Evolutionary conservation across 2,797 vertebrate species (phyloP), one percentile per base, ranked within the genome.

Genomic region (Kryptolebias ocellatus): DNA sequence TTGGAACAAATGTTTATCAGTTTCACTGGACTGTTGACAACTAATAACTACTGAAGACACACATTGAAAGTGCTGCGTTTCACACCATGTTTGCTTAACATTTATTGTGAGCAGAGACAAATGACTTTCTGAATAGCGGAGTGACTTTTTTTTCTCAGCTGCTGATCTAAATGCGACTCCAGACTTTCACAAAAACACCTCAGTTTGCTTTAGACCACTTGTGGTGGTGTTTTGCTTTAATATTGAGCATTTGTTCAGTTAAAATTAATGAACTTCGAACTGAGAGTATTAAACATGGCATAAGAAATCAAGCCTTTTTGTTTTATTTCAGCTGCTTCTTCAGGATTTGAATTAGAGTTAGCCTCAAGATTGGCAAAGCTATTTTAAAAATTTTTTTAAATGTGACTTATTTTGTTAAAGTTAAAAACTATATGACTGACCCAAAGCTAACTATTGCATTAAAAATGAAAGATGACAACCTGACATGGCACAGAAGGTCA

Each of bases 21-120:
- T 53, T 76, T 82, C 73, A 75, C 70, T 59, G 37, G 34, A 54
- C 44, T 17, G 11, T 63, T 64, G 34, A 70, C 18, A 29, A 72
- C 60, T 76, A 50, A 55, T 47, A 68, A 57, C 53, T 64, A 69
- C 49, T 59, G 10, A 77, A 72, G 28, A 76, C 54, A 73, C 76
- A 80, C 73, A 65, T 68, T 28, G 24, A 72, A 76, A 74, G 85
- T 74, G 87, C 53, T 73, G 60, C 75, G 58, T 84, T 83, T 88
- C 81, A 83, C 82, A 72, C 79, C 58, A 47, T 0, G 29, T 67
- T 84, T 78, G 80, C 74, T 60, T 73, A 50, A 44, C 64, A 62
- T 81, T 64, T 59, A 60, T 51, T 31, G 5, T 72, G 64, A 79
- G 60, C 53, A 46, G 29, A 51, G 47, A 64, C 34, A 1, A 42